A percentile compares a stretch with the other conserved stretches of the same genome.
Evolutionary conservation across 2,888 invertebrate genomes (phyloP).

Genomic region (Dynastes tityus): DNA sequence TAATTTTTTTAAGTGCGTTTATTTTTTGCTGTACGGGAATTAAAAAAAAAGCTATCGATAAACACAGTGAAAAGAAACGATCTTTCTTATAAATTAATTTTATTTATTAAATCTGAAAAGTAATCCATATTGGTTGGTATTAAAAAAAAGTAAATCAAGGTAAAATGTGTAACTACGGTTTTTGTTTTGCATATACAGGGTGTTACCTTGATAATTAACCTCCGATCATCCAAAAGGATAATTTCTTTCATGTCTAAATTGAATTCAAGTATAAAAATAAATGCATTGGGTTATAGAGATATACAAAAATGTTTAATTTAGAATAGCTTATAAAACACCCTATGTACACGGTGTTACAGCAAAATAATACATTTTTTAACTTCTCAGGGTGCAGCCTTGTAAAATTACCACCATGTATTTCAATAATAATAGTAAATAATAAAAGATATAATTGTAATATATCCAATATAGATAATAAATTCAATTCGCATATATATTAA

Average conservation of each 20-base stretch:
- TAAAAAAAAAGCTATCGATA: neutral
- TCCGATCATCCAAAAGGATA: neutral
- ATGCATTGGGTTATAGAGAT: neutral
- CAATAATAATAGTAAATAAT: slow-evolving; percentile 25
- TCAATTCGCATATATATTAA: slow-evolving; percentile 46
- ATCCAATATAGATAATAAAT: slow-evolving; percentile 35
- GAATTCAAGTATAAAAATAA: slow-evolving; percentile 15
- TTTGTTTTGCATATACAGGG: slow-evolving; percentile 8
- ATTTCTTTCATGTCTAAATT: too few relatives aligned
- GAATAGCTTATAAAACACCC: slow-evolving; percentile 2
- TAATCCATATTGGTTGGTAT: slow-evolving; percentile 22
- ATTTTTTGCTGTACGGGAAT: neutral
- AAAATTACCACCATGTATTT: neutral
- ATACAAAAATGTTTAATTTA: neutral
- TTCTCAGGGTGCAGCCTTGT: neutral
- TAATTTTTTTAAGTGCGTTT: slow-evolving; percentile 7
- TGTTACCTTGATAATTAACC: neutral
- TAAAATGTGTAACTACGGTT: slow-evolving; percentile 1
- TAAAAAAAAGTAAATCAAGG: neutral
- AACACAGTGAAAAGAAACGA: neutral
- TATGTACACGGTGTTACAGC: slow-evolving; percentile 5
- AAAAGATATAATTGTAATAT: slow-evolving; percentile 28
- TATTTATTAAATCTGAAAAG: slow-evolving; percentile 45
- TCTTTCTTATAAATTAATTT: slow-evolving; percentile 43
- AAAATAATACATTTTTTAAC: neutral